These are phyloP conservation scores for Adoxophyes honmai DNA, from an alignment of 1,140 invertebrate genomes.

Conservation along the genomic window DNA sequence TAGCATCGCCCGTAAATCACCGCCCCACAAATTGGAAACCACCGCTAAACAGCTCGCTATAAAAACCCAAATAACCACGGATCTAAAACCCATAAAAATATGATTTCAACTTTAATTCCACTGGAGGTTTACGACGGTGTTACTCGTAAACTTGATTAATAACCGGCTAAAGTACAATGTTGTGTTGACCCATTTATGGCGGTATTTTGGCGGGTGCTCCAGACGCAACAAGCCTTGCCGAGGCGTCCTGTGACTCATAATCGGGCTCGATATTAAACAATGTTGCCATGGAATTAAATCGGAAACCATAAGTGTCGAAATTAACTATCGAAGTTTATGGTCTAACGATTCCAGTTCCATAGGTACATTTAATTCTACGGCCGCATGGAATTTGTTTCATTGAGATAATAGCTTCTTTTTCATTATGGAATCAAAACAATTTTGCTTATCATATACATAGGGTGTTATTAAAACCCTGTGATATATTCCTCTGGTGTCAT, in stretches of 20 bases:
- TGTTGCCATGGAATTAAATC: background rate
- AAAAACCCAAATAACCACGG: conserved; percentile 57
- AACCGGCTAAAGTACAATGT: conserved; percentile 53
- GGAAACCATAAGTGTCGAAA: too few species aligned
- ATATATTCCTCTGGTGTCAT: too few species aligned
- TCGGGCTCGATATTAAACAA: conserved; percentile 24
- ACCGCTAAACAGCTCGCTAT: conserved; percentile 48
- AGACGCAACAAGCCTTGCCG: conserved; percentile 56
- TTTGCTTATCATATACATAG: too few species aligned
- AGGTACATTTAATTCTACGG: too few species aligned
- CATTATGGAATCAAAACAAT: too few species aligned
- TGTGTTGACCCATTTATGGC: conserved; percentile 60
- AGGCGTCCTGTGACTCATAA: conserved; percentile 29
- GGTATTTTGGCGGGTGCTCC: conserved; percentile 57
- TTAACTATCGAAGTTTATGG: too few species aligned
- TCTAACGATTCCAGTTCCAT: too few species aligned
- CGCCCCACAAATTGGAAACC: conserved; percentile 57
- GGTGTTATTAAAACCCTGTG: too few species aligned
- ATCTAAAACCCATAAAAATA: conserved; percentile 72
- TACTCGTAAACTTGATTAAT: conserved; percentile 74
- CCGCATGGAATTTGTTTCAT: too few species aligned
- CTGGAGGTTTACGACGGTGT: conserved; percentile 62
- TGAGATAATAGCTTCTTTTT: too few species aligned
- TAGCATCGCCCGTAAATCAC: conserved; percentile 55
- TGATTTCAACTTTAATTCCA: conserved; percentile 67